These are phyloP conservation scores for Loris lydekkerianus DNA, from an alignment of 2,797 vertebrate species.

Conservation along the genomic window DNA sequence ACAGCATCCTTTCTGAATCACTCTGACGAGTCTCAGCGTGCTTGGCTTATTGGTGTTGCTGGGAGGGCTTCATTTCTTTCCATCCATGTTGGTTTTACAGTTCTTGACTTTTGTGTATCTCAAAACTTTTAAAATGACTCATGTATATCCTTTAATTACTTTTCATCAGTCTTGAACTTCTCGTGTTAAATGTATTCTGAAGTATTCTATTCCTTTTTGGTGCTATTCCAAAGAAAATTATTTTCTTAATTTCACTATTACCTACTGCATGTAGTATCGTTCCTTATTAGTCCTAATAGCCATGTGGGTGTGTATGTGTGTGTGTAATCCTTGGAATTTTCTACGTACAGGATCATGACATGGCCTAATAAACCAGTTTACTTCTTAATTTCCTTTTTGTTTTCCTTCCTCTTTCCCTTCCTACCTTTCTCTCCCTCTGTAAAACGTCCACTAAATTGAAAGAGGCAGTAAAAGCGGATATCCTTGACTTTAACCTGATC, in stretches of 20 bases:
- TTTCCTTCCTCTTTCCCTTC: neutral
- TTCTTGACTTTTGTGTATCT: too few relatives aligned
- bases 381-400: neutral
- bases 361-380: neutral
- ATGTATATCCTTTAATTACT: neutral
- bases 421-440: neutral
- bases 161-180: neutral
- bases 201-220: neutral
- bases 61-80: too few relatives aligned
- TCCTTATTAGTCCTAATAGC: neutral
- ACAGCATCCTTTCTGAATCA: too few relatives aligned
- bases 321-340: neutral
- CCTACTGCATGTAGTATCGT: neutral
- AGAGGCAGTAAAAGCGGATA: neutral
- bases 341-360: neutral
- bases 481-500: neutral
- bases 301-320: neutral
- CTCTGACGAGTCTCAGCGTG: too few relatives aligned
- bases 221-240: neutral
- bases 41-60: too few relatives aligned
- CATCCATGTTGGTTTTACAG: too few relatives aligned
- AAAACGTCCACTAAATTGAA: neutral
- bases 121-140: too few relatives aligned
- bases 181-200: neutral
- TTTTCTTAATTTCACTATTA: neutral